Base-by-base conservation (phyloP, 2,113 vertebrate genomes). In the Euleptes europaea region DNA sequence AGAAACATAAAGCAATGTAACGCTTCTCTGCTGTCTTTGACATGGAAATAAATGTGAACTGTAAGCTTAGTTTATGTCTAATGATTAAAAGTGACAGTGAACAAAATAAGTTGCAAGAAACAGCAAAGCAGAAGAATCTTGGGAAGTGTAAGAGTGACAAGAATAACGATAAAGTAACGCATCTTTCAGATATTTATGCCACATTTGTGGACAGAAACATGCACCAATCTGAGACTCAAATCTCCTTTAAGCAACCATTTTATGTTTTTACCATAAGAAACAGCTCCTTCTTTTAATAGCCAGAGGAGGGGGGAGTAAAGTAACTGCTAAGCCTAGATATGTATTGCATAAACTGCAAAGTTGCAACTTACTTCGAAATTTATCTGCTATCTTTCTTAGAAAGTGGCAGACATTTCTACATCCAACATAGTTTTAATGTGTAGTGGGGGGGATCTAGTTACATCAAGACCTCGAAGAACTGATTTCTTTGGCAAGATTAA, bases 401-500 rank as follows among this genome's bases (percentile, higher is more conserved):
- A 23, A 84, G 40, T 69, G 76, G 49, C 26, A 57, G 57, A 57
- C 38, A 42, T 57, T 78, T 57, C 74, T 57, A 70, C 60, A 83
- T 7, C 13, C 71, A 75, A 10, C n/a, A 60, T 26, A 60, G 33
- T 9, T 70, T 17, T 17, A 84, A 63, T 54, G 3, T 63, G 28
- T 44, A 19, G 47, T 19, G 38, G 15, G 2, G 21, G 11, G 35
- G 40, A 60, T 21, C 60, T 42, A 71, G 47, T 78, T 78, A 57
- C 26, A 63, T 71, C 7, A 19, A 28, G 6, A 72, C 9, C n/a
- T 76, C n/a, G 26, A 82, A 33, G 63, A 19, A 28, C 71, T 76
- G 70, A 89, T 10, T 69, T 40, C 78, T 63, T n/a, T 73, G 69
- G 65, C 80, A 83, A 87, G 44, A 89, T 89, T 69, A 84, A 81